phyloP scores from a whole-genome alignment of 2,888 invertebrate genomes.

The Athrips mouffetella region DNA sequence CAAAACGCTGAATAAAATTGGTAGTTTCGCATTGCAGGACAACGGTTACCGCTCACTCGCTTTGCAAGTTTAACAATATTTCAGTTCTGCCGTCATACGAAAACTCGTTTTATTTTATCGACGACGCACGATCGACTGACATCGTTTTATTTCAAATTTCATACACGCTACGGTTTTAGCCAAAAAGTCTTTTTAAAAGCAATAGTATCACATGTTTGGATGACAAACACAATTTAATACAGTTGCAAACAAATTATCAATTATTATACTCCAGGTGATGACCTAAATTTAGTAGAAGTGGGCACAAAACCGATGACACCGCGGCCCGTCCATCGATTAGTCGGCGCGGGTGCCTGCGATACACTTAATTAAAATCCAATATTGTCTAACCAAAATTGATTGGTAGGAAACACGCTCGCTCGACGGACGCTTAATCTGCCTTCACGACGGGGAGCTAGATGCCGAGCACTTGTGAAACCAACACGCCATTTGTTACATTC shows the following conservation, averaged over 20 bases:
- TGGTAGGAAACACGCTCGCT: conserved; percentile 51
- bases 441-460: conserved; percentile 33
- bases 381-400: conserved; percentile 77
- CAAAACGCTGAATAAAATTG: conserved; percentile 32
- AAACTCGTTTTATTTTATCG: conserved; percentile 54
- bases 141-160: conserved; percentile 50
- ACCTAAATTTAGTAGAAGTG: conserved; percentile 22
- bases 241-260: background rate
- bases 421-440: conserved; percentile 37
- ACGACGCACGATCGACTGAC: conserved; percentile 48
- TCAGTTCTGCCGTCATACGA: conserved; percentile 44
- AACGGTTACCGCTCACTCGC: conserved; percentile 46
- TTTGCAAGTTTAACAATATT: conserved; percentile 73
- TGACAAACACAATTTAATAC: too few species aligned
- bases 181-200: conserved; percentile 20
- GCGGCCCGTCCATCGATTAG: conserved; percentile 52
- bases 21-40: conserved; percentile 33
- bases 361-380: conserved; percentile 77
- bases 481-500: conserved; percentile 15
- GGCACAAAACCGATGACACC: conserved; percentile 48
- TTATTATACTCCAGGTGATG: conserved; percentile 5
- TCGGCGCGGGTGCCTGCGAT: conserved; percentile 48
- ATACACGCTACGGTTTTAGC: conserved; percentile 32
- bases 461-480: conserved; percentile 14
- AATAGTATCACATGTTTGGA: background rate